Base-by-base conservation (phyloP, 2,797 vertebrate species). In the Cynodonichthys magdalenae region DNA sequence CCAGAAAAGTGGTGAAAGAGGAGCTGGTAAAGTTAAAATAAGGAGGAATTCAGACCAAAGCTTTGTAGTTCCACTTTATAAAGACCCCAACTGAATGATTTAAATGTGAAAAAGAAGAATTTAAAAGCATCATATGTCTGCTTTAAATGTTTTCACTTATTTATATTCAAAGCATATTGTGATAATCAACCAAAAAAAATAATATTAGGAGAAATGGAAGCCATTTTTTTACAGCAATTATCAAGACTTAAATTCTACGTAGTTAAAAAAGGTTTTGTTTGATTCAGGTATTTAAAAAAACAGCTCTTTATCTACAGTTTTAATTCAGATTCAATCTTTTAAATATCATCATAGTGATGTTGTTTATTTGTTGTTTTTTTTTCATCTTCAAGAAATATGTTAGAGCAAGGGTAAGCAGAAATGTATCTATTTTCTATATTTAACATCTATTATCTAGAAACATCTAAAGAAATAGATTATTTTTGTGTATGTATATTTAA, bases 351-450 rank as follows among this genome's bases (percentile, higher is more conserved):
- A 7, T 46, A 69, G 59, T 39, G 11, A 39, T 58, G 59, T 79
- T 72, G 46, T 59, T 87, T 73, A 74, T 34, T 82, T 53, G 72
- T 71, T 75, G 84, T 83, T 90, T 84, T 84, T 80, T 66, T 62
- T 86, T 84, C 77, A 64, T 77, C 83, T 75, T 77, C 88, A 94
- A 96, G 96, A 96, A 95, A 94, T 95, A 95, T 81, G 90, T 94
- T 93, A 95, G 93, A 94, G 94, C 94, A 58, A 94, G 94, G 94
- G 94, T 95, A 94, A 95, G 95, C 91, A 72, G 63, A 78, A 45
- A 64, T 41, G 20, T 74, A 20, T 82, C 46, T 70, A 15, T 80
- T 18, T 12, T 80, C 57, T 83, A 45, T 54, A 20, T 71, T 59
- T 54, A 73, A 20, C 82, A 66, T 74, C 34, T 70, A 27, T 72